Evolutionary conservation across 2,797 vertebrate genomes (phyloP).

Genomic region (Graptemys geographica): DNA sequence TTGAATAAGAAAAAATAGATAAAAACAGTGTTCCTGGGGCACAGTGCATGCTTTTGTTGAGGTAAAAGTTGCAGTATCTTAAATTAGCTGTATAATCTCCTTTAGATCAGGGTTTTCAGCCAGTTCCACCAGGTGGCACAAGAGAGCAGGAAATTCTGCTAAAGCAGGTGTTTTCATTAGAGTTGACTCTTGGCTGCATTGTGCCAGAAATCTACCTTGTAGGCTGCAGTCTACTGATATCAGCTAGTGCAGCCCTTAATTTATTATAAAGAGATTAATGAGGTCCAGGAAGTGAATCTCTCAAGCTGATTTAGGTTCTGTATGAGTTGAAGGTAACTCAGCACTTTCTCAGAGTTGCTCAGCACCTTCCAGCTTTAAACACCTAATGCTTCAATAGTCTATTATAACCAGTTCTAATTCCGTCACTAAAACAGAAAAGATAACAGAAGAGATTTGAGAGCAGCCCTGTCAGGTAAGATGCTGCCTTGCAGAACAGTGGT

Average conservation of each 20-base stretch:
- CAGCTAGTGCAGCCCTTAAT: background rate
- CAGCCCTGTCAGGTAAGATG: background rate
- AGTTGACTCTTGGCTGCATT: background rate
- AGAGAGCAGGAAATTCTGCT: slow-evolving; percentile 20
- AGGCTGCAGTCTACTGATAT: background rate
- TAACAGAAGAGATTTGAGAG: background rate
- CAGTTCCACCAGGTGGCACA: slow-evolving; percentile 64
- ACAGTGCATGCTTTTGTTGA: background rate
- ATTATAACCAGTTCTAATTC: background rate
- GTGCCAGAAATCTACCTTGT: background rate
- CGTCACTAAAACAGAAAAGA: background rate
- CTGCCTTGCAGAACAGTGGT: background rate
- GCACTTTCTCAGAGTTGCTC: background rate
- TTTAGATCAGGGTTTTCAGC: slow-evolving; percentile 45
- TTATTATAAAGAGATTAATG: background rate
- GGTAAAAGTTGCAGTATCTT: background rate
- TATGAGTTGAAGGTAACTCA: background rate
- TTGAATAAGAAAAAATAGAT: slow-evolving; percentile 6
- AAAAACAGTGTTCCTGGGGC: background rate
- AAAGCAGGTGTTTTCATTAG: background rate
- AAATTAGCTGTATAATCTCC: background rate
- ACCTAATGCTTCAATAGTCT: background rate
- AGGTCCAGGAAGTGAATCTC: background rate
- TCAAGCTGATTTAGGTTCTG: background rate
- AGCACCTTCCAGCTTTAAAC: background rate